Conservation (phyloP, 1,140 invertebrate genomes). For the Bombus pascuorum region DNA sequence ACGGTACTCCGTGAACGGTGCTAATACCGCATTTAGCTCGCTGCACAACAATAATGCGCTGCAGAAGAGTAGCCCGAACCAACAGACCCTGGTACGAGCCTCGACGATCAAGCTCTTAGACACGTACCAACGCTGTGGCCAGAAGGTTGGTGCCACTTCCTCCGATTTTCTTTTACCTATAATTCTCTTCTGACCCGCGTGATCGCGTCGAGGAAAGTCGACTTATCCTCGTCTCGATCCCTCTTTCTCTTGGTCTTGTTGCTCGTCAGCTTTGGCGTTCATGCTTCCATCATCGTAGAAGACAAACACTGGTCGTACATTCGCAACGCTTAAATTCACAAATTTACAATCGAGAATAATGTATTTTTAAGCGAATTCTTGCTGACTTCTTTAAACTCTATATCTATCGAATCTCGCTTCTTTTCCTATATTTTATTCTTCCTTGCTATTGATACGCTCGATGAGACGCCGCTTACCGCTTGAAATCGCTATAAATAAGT, state of each 20-base stretch:
- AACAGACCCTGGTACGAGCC: constrained; percentile 86
- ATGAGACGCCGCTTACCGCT: constrained; percentile 23
- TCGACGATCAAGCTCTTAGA: constrained; percentile 89
- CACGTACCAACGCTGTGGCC: constrained; percentile 87
- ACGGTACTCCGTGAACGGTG: constrained; percentile 79
- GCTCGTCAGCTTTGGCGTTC: not conserved
- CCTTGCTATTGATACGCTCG: constrained; percentile 20
- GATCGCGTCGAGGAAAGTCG: constrained; percentile 12
- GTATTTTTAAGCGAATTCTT: not conserved
- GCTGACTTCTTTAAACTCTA: too few species aligned
- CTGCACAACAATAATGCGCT: constrained; percentile 81
- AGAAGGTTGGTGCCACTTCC: constrained; percentile 83
- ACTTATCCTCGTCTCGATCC: not conserved
- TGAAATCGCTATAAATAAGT: constrained; percentile 42
- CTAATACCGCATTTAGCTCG: constrained; percentile 78
- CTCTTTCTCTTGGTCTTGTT: not conserved
- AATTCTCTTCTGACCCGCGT: constrained; percentile 1
- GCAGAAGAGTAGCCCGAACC: constrained; percentile 83
- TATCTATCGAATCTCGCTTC: too few species aligned
- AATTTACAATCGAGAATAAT: constrained; percentile 12
- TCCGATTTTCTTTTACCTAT: constrained; percentile 30
- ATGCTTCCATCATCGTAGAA: not conserved
- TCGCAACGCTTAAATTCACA: not conserved
- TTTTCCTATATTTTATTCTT: not conserved
- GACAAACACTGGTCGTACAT: not conserved